These are phyloP conservation scores for Vanacampus margaritifer DNA, from an alignment of 2,113 vertebrate genomes.

Conservation along the genomic window DNA sequence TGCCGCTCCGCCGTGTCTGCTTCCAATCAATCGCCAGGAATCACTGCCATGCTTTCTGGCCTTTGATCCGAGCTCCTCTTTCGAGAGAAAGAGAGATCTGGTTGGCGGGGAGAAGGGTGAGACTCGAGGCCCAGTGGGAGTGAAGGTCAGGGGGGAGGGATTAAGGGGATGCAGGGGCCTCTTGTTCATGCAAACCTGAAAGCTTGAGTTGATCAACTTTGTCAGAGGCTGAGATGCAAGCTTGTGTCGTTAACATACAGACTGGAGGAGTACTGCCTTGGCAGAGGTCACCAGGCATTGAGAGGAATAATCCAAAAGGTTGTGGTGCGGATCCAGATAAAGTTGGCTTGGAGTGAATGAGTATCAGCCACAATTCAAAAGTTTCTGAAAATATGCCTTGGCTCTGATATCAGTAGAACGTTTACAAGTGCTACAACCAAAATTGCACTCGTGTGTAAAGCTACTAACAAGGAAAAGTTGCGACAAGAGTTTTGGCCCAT, in stretches of 20 bases:
- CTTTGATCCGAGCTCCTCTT: slow-evolving; percentile 93
- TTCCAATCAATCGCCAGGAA: slow-evolving; percentile 93
- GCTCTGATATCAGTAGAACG: too few species aligned
- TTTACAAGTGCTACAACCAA: background rate
- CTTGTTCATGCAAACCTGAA: slow-evolving; percentile 43
- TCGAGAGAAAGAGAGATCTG: slow-evolving; percentile 50
- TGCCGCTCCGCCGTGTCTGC: slow-evolving; percentile 78
- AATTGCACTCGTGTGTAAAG: too few species aligned
- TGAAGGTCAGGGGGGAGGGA: slow-evolving; percentile 65
- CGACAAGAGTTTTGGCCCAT: too few species aligned
- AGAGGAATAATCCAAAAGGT: too few species aligned
- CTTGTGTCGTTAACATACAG: background rate
- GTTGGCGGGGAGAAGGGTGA: slow-evolving; percentile 28
- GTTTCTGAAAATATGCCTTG: too few species aligned
- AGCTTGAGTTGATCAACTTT: slow-evolving; percentile 51
- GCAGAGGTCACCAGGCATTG: background rate
- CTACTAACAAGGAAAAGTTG: too few species aligned
- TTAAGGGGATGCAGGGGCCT: slow-evolving; percentile 38
- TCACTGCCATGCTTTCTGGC: slow-evolving; percentile 82
- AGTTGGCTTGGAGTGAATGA: background rate
- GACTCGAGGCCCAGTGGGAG: slow-evolving; percentile 51
- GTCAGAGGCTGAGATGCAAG: slow-evolving; percentile 20
- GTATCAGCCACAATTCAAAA: background rate
- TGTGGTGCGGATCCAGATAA: background rate
- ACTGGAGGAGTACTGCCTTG: background rate